Evolutionary conservation across 2,888 invertebrate species (phyloP).

Genomic region (Hylaea fasciaria): DNA sequence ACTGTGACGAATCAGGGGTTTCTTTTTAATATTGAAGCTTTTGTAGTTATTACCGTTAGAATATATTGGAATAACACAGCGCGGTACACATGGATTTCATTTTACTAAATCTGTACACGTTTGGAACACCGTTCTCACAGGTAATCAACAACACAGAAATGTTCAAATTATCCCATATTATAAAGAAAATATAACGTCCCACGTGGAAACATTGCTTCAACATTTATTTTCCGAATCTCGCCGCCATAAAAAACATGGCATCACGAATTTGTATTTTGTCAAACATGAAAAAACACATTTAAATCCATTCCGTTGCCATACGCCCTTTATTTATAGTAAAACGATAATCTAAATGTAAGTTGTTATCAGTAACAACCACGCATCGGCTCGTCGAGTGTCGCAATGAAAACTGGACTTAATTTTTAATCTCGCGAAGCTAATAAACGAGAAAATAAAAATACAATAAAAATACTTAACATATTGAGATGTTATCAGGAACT

Average conservation of each 20-base stretch:
- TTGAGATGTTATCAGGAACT: slow-evolving; percentile 45
- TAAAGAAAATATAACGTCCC: background rate
- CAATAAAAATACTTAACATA: slow-evolving; percentile 38
- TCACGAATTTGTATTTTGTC: slow-evolving; percentile 25
- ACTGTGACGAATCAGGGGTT: too few relatives aligned
- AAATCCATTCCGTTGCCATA: slow-evolving; percentile 18
- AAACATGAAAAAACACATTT: slow-evolving; percentile 19
- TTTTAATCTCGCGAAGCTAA: slow-evolving; percentile 26
- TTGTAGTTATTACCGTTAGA: too few relatives aligned
- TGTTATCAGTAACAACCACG: slow-evolving; percentile 16
- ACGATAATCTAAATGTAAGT: slow-evolving; percentile 19
- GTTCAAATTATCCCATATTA: too few relatives aligned
- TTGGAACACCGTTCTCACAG: too few relatives aligned
- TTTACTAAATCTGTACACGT: too few relatives aligned
- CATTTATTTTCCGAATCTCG: slow-evolving; percentile 6
- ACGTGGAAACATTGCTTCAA: background rate
- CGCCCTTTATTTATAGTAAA: slow-evolving; percentile 17
- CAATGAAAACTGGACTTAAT: slow-evolving; percentile 21
- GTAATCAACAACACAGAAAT: too few relatives aligned
- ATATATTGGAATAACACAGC: too few relatives aligned
- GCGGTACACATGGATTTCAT: too few relatives aligned
- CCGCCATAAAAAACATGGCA: slow-evolving; percentile 15
- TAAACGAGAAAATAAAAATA: slow-evolving; percentile 30
- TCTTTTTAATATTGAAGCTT: too few relatives aligned
- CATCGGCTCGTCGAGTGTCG: slow-evolving; percentile 14